A percentile compares a stretch with the other conserved stretches of the same genome.
phyloP scores from a whole-genome alignment of 2,113 vertebrate species.

The Rattus rattus region DNA sequence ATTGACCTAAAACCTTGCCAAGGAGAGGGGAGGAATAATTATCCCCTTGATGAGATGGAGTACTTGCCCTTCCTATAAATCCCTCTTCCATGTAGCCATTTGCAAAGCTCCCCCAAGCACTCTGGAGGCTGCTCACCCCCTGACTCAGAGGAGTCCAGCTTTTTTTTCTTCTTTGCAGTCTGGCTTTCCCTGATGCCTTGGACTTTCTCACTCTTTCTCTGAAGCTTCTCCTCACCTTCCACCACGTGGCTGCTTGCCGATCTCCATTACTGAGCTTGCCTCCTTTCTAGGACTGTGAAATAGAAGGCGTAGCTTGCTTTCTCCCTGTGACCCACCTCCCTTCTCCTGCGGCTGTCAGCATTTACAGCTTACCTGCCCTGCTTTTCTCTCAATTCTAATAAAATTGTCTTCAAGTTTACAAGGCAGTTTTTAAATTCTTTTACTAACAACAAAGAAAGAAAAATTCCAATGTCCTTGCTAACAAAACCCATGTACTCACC shows the following conservation, averaged over 20 bases:
- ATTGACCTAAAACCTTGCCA: not conserved
- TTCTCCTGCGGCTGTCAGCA: not conserved
- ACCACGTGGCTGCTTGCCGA: not conserved
- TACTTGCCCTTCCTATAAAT: too few species aligned
- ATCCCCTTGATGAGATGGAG: not conserved
- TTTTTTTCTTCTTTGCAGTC: not conserved
- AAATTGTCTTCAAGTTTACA: not conserved
- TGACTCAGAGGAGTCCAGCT: not conserved
- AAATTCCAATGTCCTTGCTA: not conserved
- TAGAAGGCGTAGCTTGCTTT: not conserved
- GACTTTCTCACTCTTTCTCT: not conserved
- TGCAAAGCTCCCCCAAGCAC: not conserved
- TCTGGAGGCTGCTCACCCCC: not conserved
- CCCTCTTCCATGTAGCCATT: not conserved
- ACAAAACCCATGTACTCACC: not conserved
- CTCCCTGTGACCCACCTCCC: not conserved
- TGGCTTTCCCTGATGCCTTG: not conserved
- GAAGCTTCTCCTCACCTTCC: not conserved
- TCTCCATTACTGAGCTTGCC: not conserved
- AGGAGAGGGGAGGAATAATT: not conserved
- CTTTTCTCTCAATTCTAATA: not conserved
- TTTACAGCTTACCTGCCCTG: not conserved
- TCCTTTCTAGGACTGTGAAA: not conserved
- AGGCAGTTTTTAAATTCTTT: not conserved
- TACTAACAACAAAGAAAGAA: not conserved